These are phyloP conservation scores for Psophia crepitans DNA, from an alignment of 2,113 vertebrate species.

Conservation along the genomic window DNA sequence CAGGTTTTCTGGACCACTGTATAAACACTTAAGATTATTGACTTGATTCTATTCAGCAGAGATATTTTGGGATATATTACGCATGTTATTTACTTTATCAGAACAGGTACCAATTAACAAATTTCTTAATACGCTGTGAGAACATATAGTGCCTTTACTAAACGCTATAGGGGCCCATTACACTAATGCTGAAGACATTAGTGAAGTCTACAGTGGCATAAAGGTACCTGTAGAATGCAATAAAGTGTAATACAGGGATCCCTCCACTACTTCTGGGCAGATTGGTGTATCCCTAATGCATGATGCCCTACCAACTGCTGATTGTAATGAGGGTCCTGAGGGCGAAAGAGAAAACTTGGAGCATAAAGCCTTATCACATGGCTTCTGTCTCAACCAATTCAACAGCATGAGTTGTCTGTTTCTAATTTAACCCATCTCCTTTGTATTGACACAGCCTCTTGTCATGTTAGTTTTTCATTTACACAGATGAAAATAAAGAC, in stretches of 20 bases:
- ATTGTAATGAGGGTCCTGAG: not conserved
- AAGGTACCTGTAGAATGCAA: not conserved
- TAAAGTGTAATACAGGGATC: not conserved
- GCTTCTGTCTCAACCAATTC: not conserved
- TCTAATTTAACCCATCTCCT: not conserved
- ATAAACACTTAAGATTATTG: not conserved
- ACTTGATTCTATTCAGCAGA: not conserved
- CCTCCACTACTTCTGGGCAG: not conserved
- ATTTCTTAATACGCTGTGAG: not conserved
- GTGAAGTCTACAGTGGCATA: not conserved
- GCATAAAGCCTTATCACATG: accelerated
- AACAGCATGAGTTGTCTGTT: not conserved
- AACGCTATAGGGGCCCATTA: not conserved
- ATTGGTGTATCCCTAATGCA: not conserved
- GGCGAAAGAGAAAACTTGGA: not conserved
- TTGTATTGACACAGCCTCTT: not conserved
- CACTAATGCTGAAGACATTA: not conserved
- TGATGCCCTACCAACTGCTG: not conserved
- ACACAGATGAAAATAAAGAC: not conserved
- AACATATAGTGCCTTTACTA: not conserved
- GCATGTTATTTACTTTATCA: not conserved
- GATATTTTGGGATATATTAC: not conserved
- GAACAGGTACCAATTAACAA: not conserved
- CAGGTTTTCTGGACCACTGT: not conserved
- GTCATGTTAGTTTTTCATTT: not conserved